Percentiles rank a stretch among this genome's conserved stretches.
These are phyloP conservation scores for Periophthalmus magnuspinnatus DNA, from an alignment of 2,797 vertebrate genomes.

Conservation along the genomic window DNA sequence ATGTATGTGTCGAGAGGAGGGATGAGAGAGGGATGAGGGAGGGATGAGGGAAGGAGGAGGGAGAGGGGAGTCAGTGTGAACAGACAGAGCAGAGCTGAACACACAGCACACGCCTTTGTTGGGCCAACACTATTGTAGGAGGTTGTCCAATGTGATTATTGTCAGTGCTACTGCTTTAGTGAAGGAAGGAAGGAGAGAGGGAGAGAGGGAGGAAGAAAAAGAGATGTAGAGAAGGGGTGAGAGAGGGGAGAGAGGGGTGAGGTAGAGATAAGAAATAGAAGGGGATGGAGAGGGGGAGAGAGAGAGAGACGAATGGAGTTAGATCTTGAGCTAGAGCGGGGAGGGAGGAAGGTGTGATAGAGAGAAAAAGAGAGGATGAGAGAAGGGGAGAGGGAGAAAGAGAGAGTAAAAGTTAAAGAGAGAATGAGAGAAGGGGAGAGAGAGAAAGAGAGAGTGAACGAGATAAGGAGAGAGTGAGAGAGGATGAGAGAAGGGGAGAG, in stretches of 20 bases:
- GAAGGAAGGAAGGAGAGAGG: background rate
- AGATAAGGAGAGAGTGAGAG: background rate
- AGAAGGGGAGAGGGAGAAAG: too few species aligned
- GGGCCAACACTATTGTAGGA: conserved; percentile 78
- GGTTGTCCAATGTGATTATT: conserved; percentile 71
- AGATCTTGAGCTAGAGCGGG: too few species aligned
- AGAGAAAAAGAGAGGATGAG: background rate
- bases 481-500: too few species aligned
- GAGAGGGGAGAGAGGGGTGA: background rate
- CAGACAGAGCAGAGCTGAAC: conserved; percentile 62
- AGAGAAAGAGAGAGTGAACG: too few species aligned
- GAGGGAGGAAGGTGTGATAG: too few species aligned
- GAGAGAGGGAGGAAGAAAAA: background rate
- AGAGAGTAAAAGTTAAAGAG: too few species aligned
- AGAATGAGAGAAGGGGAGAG: too few species aligned
- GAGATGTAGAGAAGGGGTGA: too few species aligned
- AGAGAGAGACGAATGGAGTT: too few species aligned
- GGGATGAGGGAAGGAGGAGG: too few species aligned
- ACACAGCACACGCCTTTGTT: conserved; percentile 74
- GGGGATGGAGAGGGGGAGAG: too few species aligned
- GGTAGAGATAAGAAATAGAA: background rate
- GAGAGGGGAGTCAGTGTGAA: conserved; percentile 49
- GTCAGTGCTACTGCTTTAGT: conserved; percentile 63
- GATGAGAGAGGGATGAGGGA: too few species aligned
- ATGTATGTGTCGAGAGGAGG: conserved; percentile 30